Evolutionary conservation across 2,797 vertebrate species (phyloP).

Genomic region (Eupleurogrammus muticus): DNA sequence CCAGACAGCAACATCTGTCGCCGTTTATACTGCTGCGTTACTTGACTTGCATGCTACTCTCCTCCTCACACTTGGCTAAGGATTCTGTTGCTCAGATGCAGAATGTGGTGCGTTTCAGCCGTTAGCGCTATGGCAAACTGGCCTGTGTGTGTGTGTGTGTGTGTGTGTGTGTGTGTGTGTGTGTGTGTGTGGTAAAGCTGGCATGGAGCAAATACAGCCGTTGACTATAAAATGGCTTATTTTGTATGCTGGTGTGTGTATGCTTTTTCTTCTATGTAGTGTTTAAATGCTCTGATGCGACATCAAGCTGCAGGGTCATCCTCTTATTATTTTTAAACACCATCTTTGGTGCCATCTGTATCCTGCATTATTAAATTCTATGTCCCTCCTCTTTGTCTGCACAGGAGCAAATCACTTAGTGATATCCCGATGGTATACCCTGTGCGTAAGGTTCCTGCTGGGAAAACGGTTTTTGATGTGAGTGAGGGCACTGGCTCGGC

Average conservation of each 20-base stretch:
- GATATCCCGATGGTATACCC: slow-evolving; percentile 77
- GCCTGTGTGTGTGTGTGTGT: slow-evolving; percentile 26
- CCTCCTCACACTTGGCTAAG: slow-evolving; percentile 46
- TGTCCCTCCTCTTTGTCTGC: slow-evolving; percentile 25
- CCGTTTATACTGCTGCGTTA: slow-evolving; percentile 40
- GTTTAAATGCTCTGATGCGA: slow-evolving; percentile 4
- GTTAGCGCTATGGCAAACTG: slow-evolving; percentile 25
- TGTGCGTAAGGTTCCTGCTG: slow-evolving; percentile 52
- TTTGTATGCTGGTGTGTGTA: neutral
- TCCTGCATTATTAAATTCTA: slow-evolving; percentile 26
- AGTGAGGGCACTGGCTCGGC: slow-evolving; percentile 72
- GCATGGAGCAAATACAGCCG: neutral
- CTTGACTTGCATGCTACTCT: slow-evolving; percentile 46
- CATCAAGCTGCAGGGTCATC: slow-evolving; percentile 3
- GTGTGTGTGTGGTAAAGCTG: neutral
- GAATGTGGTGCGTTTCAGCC: slow-evolving; percentile 45
- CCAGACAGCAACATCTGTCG: slow-evolving; percentile 62
- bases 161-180: slow-evolving; percentile 8
- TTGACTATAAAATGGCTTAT: slow-evolving; percentile 1
- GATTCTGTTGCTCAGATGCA: slow-evolving; percentile 62
- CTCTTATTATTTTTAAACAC: slow-evolving; percentile 3
- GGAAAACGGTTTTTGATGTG: slow-evolving; percentile 56
- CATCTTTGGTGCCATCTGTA: neutral
- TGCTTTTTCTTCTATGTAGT: slow-evolving; percentile 20
- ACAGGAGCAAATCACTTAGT: slow-evolving; percentile 94